phyloP scores from a whole-genome alignment of 1,140 invertebrate genomes.

The Pseudomyrmex flavicornis region DNA sequence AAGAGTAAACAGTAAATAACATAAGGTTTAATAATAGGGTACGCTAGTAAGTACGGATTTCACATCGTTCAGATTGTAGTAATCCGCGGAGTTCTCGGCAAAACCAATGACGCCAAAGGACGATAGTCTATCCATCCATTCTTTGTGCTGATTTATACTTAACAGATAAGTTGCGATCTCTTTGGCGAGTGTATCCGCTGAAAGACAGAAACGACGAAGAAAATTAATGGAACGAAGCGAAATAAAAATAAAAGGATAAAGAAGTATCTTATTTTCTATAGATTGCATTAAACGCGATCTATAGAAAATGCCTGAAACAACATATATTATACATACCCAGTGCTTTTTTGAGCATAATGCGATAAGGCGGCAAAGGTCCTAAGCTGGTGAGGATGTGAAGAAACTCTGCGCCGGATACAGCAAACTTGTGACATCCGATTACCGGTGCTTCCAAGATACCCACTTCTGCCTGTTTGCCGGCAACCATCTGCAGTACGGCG shows the following conservation, averaged over 20 bases:
- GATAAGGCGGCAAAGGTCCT: slow-evolving; percentile 86
- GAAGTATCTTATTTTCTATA: too few relatives aligned
- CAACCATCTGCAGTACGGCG: slow-evolving; percentile 85
- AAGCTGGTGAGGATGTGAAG: slow-evolving; percentile 84
- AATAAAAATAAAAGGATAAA: not conserved
- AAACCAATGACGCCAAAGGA: slow-evolving; percentile 74
- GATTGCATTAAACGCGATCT: too few relatives aligned
- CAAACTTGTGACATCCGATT: slow-evolving; percentile 81
- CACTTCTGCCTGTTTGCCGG: slow-evolving; percentile 85
- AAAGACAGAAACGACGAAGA: slow-evolving; percentile 31
- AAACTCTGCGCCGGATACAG: slow-evolving; percentile 82
- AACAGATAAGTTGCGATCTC: slow-evolving; percentile 82
- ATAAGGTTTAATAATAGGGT: slow-evolving; percentile 82
- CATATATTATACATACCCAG: slow-evolving; percentile 78
- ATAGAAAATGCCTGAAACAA: not conserved
- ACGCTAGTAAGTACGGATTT: slow-evolving; percentile 80
- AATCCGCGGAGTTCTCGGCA: slow-evolving; percentile 78
- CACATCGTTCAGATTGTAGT: slow-evolving; percentile 76
- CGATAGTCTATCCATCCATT: slow-evolving; percentile 73
- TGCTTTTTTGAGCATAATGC: slow-evolving; percentile 84
- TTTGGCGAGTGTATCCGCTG: slow-evolving; percentile 75
- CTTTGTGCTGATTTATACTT: slow-evolving; percentile 74
- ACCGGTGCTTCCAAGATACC: slow-evolving; percentile 86
- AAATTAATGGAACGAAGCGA: slow-evolving; percentile 15
- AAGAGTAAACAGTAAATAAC: not conserved